A percentile compares a stretch with the other conserved stretches of the same genome.
These are phyloP conservation scores for Rhabdomys pumilio DNA, from an alignment of 2,797 vertebrate species.

Conservation along the genomic window DNA sequence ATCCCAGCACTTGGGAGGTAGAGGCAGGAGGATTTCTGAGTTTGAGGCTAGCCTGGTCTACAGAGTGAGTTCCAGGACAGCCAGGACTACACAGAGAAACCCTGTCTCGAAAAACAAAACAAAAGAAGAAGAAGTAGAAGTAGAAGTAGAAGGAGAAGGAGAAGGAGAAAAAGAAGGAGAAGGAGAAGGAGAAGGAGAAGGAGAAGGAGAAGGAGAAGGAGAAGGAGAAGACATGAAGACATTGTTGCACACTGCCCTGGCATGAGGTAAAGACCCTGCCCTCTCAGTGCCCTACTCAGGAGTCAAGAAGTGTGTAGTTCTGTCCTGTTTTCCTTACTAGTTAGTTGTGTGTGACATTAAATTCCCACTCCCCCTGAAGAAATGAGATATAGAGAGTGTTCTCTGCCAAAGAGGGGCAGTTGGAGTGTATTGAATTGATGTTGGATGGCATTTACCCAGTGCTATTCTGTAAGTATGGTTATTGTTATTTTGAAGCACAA, in stretches of 20 bases:
- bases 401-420: not conserved
- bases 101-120: too few relatives aligned
- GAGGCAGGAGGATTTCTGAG: too few relatives aligned
- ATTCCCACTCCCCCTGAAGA: not conserved
- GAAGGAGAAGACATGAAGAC: not conserved
- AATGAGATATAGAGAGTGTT: fast-evolving
- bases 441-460: not conserved
- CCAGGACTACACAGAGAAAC: too few relatives aligned
- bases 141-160: too few relatives aligned
- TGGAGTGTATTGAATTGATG: not conserved
- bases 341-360: too few relatives aligned
- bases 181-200: too few relatives aligned
- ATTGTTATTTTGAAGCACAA: not conserved
- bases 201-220: too few relatives aligned
- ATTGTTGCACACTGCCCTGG: not conserved
- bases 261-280: not conserved
- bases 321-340: not conserved
- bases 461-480: not conserved
- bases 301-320: not conserved
- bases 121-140: too few relatives aligned
- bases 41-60: too few relatives aligned
- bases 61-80: too few relatives aligned
- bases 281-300: not conserved
- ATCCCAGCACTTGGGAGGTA: too few relatives aligned
- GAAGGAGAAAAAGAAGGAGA: too few relatives aligned